Base-by-base conservation (phyloP, 2,113 vertebrate genomes). In the Illadopsis cleaveri region DNA sequence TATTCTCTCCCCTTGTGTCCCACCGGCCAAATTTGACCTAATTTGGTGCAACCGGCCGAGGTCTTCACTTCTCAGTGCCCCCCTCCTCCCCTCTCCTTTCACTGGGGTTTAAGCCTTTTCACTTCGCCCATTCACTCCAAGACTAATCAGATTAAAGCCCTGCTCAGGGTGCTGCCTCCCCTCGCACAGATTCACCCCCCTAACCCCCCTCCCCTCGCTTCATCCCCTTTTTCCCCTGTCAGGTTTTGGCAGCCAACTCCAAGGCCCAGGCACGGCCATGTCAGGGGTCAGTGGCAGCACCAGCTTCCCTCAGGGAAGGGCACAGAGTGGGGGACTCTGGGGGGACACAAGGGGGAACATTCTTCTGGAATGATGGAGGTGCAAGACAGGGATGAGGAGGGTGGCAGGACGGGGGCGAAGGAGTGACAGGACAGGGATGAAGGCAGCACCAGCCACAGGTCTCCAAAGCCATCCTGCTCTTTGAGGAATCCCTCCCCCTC, bases 101-200 rank as follows among this genome's bases (percentile, higher is more conserved):
- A 79, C 57, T 1, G 28, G n/a, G 90, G 80, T 96, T 95, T 96
- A 89, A 96, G 91, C 78, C 95, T 86, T 95, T 96, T 95, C 18
- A 15, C 93, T 95, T 45, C 42, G 24, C 61, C 82, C 92, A 50
- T 89, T 97, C 95, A 91, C 64, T 94, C 90, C 95, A 66, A 69
- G 25, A 38, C 72, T 97, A 97, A 97, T 97, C 90, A 96, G 97
- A 97, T 97, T 97, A 97, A 94, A 80, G 80, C 76, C 33, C 18
- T 89, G 82, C 89, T 86, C 38, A 11, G 92, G 93, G 87, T 51
- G 89, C 80, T 81, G 66, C 77, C 68, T 40, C 33, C 20, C 56
- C 64, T 54, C 20, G 2, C 60, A 57, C 78, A 3, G 8, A 78
- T 72, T 86, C 86, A 51, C 48, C 71, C 85, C 71, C 31, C 28